Base-by-base conservation (phyloP, 1,140 invertebrate species). In the Paraescarpia echinospica region DNA sequence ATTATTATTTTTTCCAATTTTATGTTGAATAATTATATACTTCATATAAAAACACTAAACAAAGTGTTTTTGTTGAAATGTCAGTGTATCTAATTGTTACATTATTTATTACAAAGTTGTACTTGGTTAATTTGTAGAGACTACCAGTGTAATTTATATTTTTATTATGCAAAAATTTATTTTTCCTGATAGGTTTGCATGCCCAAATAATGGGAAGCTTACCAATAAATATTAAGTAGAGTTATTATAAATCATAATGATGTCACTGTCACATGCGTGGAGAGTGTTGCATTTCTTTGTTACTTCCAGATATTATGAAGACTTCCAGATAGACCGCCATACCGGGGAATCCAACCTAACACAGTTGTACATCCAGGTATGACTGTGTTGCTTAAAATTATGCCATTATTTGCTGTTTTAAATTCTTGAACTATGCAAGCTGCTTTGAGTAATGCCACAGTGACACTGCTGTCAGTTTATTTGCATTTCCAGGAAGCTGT, bases 281-380 rank as follows among this genome's bases (percentile, higher is more conserved):
- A 77, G 4, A 27, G 59, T 77, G 59, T 27, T 77, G 22, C 22
- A 18, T 90, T 90, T 90, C 90, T 33, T 51, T 35, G 8, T 51
- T 89, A 89, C 90, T 92, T 94, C 18, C 92, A 96, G 95, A 92
- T 96, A 95, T 94, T 96, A 94, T 94, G 94, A 96, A 92, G 95
- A 96, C 34, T 95, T 95, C 92, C 77, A 93, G 59, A 96, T 96
- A 31, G 92, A 95, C 92, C 48, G 93, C 35, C 91, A 77, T 18
- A 93, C 90, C 14, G 95, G 95, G 22, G 93, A 94, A 77, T 95
- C 95, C 0, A 95, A 96, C 92, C 94, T 94, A 34, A 96, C 95
- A 12, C 90, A 93, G 18, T 31, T 95, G 8, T 94, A 94, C 35
- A 94, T 94, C 12, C 34, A 93, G 93, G 94, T 94, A 93, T 91